A percentile compares a stretch with the other conserved stretches of the same genome.
These are phyloP conservation scores for Saccostrea echinata DNA, from an alignment of 1,140 invertebrate species.

Conservation along the genomic window DNA sequence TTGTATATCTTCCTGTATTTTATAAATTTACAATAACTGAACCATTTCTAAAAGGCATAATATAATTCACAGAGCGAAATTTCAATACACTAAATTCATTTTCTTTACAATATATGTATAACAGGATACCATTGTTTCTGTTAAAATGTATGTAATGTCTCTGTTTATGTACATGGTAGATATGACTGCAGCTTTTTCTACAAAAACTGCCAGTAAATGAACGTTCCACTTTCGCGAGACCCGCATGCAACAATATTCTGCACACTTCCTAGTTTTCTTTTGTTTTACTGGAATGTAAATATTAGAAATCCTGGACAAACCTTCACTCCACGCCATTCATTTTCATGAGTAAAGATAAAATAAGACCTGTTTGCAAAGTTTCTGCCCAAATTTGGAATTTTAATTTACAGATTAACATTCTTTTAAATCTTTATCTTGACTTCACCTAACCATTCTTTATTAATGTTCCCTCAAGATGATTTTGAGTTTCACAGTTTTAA, in stretches of 20 bases:
- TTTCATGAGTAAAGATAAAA: neutral
- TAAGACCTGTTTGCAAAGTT: constrained; percentile 12
- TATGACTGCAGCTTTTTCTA: too few relatives aligned
- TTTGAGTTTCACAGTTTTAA: neutral
- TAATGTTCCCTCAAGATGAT: neutral
- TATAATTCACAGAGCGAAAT: too few relatives aligned
- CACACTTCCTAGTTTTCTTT: neutral
- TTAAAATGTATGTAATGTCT: too few relatives aligned
- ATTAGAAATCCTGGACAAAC: neutral
- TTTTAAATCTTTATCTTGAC: neutral
- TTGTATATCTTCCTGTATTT: too few relatives aligned
- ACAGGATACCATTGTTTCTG: too few relatives aligned
- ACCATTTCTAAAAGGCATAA: too few relatives aligned
- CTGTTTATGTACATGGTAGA: too few relatives aligned
- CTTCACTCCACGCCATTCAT: neutral
- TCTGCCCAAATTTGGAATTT: constrained; percentile 27
- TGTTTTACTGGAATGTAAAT: neutral
- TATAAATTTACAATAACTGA: too few relatives aligned
- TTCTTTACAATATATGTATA: too few relatives aligned
- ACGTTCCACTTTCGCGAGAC: neutral
- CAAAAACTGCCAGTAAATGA: too few relatives aligned
- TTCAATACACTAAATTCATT: too few relatives aligned
- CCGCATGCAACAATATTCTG: neutral
- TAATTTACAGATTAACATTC: constrained; percentile 36
- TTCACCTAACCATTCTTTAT: neutral